These are phyloP conservation scores for Yponomeuta sedellus DNA, from an alignment of 2,888 invertebrate genomes.

Conservation along the genomic window DNA sequence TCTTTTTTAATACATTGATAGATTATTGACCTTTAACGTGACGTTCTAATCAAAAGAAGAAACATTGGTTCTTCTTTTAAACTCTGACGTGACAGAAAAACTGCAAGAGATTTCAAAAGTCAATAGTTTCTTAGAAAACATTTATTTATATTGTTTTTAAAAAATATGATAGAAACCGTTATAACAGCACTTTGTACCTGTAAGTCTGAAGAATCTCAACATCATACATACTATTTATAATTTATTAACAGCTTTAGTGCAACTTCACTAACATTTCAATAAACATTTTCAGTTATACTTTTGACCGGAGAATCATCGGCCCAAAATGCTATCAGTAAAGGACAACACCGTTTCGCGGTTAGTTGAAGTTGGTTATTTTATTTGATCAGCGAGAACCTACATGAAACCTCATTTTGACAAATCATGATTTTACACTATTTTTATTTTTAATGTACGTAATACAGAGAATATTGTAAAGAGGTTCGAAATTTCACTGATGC, in stretches of 20 bases:
- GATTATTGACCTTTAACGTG: slow-evolving; percentile 21
- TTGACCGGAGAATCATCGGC: slow-evolving; percentile 37
- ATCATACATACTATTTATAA: neutral
- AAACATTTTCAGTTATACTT: slow-evolving; percentile 32
- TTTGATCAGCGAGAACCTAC: neutral
- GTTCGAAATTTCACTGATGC: too few relatives aligned
- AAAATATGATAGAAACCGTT: slow-evolving; percentile 44
- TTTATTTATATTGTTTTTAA: slow-evolving; percentile 27
- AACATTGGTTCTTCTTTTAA: slow-evolving; percentile 53
- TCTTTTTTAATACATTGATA: neutral
- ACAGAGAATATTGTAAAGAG: too few relatives aligned
- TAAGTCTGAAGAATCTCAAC: slow-evolving; percentile 31
- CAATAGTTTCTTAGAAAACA: slow-evolving; percentile 30
- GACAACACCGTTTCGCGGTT: slow-evolving; percentile 55
- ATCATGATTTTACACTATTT: too few relatives aligned
- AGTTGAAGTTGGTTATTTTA: slow-evolving; percentile 12
- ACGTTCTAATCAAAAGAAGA: slow-evolving; percentile 1
- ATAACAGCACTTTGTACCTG: slow-evolving; percentile 43
- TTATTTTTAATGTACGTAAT: too few relatives aligned
- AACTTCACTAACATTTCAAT: neutral
- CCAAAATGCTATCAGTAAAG: slow-evolving; percentile 47
- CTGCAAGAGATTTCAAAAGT: slow-evolving; percentile 32
- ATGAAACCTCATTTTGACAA: neutral
- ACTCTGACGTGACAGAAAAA: slow-evolving; percentile 42
- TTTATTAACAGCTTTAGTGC: neutral